Evolutionary conservation across 1,140 invertebrate genomes (phyloP), one percentile per base, ranked within the genome.

Genomic region (Colletes gigas): DNA sequence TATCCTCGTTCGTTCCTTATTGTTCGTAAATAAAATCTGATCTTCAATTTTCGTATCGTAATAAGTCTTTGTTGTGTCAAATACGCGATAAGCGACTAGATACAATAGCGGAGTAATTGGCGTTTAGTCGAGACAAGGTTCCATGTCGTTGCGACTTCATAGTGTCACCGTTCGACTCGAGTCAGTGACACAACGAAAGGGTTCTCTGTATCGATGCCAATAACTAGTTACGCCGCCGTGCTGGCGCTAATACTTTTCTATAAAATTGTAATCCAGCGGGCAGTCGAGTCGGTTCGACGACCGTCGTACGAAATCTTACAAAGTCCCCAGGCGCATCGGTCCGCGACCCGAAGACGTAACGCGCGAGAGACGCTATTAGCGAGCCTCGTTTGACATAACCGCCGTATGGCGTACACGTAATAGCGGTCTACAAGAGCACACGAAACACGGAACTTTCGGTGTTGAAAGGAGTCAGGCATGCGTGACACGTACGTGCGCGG

Each of bases 401-500:
- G 52, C 30, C 41, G 67, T 39, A 47, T 52, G 62, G 81, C 30
- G 39, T 39, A 21, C 47, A 62, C 68, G 76, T 78, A 78, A 71
- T n/a, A 47, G 55, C 30, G 57, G 76, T 70, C 52, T 62, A 17
- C 54, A 63, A 39, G 52, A 76, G 62, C 52, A 57, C 39, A 50
- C 39, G 55, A 78, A 70, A 78, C 66, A 52, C 55, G 75, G 66
- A 78, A 70, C 75, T 78, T 78, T 78, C 66, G 44, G 55, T 82
- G 77, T 83, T 82, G 74, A 78, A 82, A 83, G 82, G 82, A 59
- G 67, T 50, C 47, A 77, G 50, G 73, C 59, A 74, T 55, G 69
- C 62, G 69, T 67, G 83, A 66, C 62, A 70, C 54, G 19, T 39
- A 59, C 59, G 39, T 3, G 21, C 15, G 57, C 44, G 21, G 0